Percentiles rank a stretch among this genome's conserved stretches.
These are phyloP conservation scores for Caenorhabditis sp. DNA, from an alignment of 2,888 invertebrate species.

Conservation along the genomic window DNA sequence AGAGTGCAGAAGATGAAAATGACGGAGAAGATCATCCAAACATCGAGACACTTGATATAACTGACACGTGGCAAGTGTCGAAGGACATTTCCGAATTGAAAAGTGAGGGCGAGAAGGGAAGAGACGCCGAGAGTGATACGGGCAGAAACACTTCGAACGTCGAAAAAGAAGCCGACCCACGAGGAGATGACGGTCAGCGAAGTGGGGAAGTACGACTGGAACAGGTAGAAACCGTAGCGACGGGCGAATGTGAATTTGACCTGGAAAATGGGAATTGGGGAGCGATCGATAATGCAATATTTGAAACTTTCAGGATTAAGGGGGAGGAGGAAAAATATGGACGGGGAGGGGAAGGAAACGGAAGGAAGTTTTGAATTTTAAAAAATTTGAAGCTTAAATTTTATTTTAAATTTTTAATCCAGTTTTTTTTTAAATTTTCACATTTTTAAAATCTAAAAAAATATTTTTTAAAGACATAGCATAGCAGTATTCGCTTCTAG, in stretches of 20 bases:
- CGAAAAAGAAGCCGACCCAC: conserved; percentile 83
- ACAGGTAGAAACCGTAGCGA: conserved; percentile 83
- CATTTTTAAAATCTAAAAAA: too few relatives aligned
- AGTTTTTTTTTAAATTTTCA: too few relatives aligned
- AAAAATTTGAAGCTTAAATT: too few relatives aligned
- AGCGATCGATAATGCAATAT: not conserved
- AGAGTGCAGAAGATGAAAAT: conserved; percentile 82
- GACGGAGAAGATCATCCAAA: conserved; percentile 82
- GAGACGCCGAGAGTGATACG: conserved; percentile 82
- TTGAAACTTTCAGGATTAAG: too few relatives aligned
- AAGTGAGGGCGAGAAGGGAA: conserved; percentile 82
- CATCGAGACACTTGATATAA: conserved; percentile 83
- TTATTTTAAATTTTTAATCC: too few relatives aligned
- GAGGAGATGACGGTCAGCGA: conserved; percentile 79
- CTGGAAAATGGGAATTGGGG: conserved; percentile 59
- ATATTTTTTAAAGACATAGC: too few relatives aligned
- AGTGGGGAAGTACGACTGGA: conserved; percentile 83
- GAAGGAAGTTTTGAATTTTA: too few relatives aligned
- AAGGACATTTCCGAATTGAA: conserved; percentile 83
- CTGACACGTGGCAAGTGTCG: conserved; percentile 83
- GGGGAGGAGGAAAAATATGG: not conserved
- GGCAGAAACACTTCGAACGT: conserved; percentile 82
- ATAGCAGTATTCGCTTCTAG: too few relatives aligned
- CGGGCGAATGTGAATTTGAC: conserved; percentile 83
- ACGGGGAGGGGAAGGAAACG: too few relatives aligned